Evolutionary conservation across 2,888 invertebrate species (phyloP).

Genomic region (Andrena bucephala): DNA sequence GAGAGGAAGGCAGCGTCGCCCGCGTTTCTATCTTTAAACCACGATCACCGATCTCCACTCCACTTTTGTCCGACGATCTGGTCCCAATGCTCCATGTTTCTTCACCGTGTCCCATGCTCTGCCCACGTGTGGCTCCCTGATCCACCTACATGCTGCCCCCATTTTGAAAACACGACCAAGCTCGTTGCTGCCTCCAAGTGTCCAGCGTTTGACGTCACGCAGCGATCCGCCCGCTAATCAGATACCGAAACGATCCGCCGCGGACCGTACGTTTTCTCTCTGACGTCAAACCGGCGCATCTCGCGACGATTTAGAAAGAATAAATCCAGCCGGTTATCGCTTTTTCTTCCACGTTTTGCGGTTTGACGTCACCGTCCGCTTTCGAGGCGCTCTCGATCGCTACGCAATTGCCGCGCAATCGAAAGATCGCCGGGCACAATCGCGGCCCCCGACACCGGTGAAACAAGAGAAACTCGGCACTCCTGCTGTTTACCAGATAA

Average conservation of each 20-base stretch:
- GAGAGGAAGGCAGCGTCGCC: background rate
- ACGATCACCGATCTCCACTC: background rate
- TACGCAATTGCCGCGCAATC: background rate
- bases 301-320: slow-evolving; percentile 35
- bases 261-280: slow-evolving; percentile 14
- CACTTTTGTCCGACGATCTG: background rate
- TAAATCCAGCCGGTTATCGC: background rate
- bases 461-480: slow-evolving; percentile 35
- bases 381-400: slow-evolving; percentile 10
- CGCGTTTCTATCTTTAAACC: background rate
- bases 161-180: slow-evolving; percentile 20
- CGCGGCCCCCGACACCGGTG: background rate
- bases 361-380: slow-evolving; percentile 42
- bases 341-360: slow-evolving; percentile 10
- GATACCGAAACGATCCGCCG: background rate
- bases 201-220: slow-evolving; percentile 41
- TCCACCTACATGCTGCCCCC: slow-evolving; percentile 15
- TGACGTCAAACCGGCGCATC: slow-evolving; percentile 50
- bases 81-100: slow-evolving; percentile 3
- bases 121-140: background rate
- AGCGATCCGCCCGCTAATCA: slow-evolving; percentile 41
- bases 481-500: slow-evolving; percentile 42
- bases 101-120: background rate
- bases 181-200: background rate
- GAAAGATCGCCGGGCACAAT: background rate